Evolutionary conservation across 2,113 vertebrate genomes (phyloP).

Genomic region (Polypterus senegalus): DNA sequence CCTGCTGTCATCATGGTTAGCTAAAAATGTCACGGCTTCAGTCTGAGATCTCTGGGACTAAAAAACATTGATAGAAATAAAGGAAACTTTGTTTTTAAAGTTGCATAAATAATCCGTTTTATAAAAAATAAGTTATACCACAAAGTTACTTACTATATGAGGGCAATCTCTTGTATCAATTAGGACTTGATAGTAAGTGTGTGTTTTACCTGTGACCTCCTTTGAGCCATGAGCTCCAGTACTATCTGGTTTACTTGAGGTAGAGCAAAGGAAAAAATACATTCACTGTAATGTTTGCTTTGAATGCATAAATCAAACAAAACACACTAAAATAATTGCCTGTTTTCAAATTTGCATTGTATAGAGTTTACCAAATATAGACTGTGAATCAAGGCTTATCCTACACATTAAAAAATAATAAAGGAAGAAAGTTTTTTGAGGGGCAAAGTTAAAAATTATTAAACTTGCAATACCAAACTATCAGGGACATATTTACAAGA

Average conservation of each 20-base stretch:
- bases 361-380: too few species aligned
- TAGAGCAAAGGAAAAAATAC: too few species aligned
- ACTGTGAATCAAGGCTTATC: too few species aligned
- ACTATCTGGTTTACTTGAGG: constrained; percentile 52
- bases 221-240: constrained; percentile 72
- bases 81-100: constrained; percentile 2
- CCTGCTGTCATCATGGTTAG: constrained; percentile 93
- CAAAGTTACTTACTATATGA: constrained; percentile 75
- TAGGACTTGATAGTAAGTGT: constrained; percentile 93
- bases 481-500: too few species aligned
- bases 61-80: constrained; percentile 18
- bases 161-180: constrained; percentile 90
- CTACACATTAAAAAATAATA: too few species aligned
- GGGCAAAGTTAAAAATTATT: too few species aligned
- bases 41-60: constrained; percentile 95
- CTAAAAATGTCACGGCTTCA: constrained; percentile 91
- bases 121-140: not conserved
- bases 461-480: too few species aligned
- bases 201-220: constrained; percentile 92
- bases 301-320: too few species aligned
- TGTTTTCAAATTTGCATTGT: too few species aligned
- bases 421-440: too few species aligned
- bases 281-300: too few species aligned
- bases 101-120: not conserved
- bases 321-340: too few species aligned